A percentile compares a stretch with the other conserved stretches of the same genome.
These are phyloP conservation scores for Pseudopodoces humilis DNA, from an alignment of 2,113 vertebrate genomes.

Conservation along the genomic window DNA sequence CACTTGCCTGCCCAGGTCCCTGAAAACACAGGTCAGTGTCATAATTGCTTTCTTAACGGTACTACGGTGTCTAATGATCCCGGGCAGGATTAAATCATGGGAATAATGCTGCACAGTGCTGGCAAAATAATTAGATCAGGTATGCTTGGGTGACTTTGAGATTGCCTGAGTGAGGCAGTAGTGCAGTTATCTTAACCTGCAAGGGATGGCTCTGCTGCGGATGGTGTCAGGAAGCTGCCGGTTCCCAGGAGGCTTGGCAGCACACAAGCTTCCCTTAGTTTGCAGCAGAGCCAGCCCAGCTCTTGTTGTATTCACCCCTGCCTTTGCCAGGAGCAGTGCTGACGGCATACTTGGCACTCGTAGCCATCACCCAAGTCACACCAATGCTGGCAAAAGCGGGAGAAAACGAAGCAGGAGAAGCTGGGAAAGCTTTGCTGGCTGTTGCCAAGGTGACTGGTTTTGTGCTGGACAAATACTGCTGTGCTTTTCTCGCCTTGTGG, in stretches of 20 bases:
- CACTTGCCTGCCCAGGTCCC: neutral
- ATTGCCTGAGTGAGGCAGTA: neutral
- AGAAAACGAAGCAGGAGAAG: neutral
- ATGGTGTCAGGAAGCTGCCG: neutral
- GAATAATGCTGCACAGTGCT: neutral
- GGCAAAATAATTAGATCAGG: slow-evolving; percentile 15
- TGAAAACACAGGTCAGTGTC: neutral
- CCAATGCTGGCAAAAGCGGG: neutral
- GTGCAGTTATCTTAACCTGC: neutral
- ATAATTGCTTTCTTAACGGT: neutral
- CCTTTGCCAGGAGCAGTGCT: neutral
- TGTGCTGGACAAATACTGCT: neutral
- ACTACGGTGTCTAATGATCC: neutral
- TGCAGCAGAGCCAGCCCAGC: neutral
- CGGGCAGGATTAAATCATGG: slow-evolving; percentile 25
- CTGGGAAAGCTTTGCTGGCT: neutral
- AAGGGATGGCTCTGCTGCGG: neutral
- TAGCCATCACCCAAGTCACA: neutral
- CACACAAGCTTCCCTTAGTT: neutral
- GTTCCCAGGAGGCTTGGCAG: neutral
- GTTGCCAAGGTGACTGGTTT: slow-evolving; percentile 45
- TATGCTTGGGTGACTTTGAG: neutral
- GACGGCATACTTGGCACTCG: neutral
- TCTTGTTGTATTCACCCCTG: neutral
- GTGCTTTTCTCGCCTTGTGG: neutral